phyloP scores from a whole-genome alignment of 2,888 invertebrate genomes.

The Hemithea aestivaria region DNA sequence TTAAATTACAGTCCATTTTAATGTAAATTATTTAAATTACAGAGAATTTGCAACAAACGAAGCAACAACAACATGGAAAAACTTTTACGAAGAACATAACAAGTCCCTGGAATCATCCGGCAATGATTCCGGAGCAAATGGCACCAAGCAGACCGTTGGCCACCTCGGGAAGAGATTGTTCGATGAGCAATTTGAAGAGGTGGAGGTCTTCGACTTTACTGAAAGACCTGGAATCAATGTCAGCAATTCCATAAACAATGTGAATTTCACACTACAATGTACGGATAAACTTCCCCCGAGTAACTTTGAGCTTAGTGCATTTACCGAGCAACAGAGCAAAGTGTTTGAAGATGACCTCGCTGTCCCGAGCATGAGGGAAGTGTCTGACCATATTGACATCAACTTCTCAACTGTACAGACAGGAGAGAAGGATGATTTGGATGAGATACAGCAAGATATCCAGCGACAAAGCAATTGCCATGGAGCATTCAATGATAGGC shows the following conservation, averaged over 20 bases:
- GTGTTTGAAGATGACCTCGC: slow-evolving; percentile 52
- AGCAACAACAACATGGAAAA: slow-evolving; percentile 71
- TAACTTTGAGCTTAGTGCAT: slow-evolving; percentile 54
- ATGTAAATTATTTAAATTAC: slow-evolving; percentile 23
- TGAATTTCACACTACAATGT: slow-evolving; percentile 45
- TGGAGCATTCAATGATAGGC: slow-evolving; percentile 34
- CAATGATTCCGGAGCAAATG: slow-evolving; percentile 50
- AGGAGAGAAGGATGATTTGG: slow-evolving; percentile 50
- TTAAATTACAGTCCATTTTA: too few relatives aligned
- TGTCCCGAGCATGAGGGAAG: slow-evolving; percentile 40
- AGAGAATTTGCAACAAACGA: slow-evolving; percentile 68
- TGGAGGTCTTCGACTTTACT: slow-evolving; percentile 49
- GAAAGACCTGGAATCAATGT: slow-evolving; percentile 33
- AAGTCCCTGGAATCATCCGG: slow-evolving; percentile 61
- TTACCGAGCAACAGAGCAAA: slow-evolving; percentile 55
- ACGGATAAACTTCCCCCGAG: slow-evolving; percentile 41
- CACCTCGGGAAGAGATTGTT: slow-evolving; percentile 58
- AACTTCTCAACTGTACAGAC: slow-evolving; percentile 56
- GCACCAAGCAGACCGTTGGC: slow-evolving; percentile 39
- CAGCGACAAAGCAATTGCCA: slow-evolving; percentile 36
- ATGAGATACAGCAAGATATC: slow-evolving; percentile 56
- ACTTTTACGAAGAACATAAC: slow-evolving; percentile 68
- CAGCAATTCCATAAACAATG: slow-evolving; percentile 41
- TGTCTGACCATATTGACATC: slow-evolving; percentile 51
- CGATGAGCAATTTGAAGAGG: slow-evolving; percentile 62